phyloP scores from a whole-genome alignment of 2,797 vertebrate species.

The Poliocrania exsul region DNA sequence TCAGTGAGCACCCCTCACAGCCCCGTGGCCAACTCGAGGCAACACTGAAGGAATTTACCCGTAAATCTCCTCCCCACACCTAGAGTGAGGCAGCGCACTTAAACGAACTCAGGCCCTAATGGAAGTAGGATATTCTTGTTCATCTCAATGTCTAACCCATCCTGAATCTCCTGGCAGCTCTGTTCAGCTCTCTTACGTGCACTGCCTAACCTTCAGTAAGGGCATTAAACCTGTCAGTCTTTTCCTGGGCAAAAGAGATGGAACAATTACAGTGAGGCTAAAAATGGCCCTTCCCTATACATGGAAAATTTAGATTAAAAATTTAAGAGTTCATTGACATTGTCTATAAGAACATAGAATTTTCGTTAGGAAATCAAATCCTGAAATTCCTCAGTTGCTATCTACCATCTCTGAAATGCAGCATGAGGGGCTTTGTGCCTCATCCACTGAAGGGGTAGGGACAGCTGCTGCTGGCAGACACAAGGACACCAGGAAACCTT shows the following conservation, averaged over 20 bases:
- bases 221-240: slow-evolving; percentile 37
- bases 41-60: background rate
- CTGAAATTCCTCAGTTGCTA: background rate
- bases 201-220: background rate
- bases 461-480: background rate
- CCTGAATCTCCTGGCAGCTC: background rate
- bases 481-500: background rate
- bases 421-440: background rate
- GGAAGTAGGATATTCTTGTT: background rate
- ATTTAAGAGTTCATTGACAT: slow-evolving; percentile 18
- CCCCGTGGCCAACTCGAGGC: background rate
- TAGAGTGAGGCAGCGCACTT: background rate
- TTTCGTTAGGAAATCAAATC: background rate
- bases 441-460: background rate
- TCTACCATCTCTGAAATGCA: background rate
- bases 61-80: slow-evolving; percentile 1
- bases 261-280: slow-evolving; percentile 7
- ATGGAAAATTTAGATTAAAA: slow-evolving; percentile 19
- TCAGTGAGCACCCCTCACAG: background rate
- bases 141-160: background rate
- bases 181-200: background rate
- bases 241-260: background rate
- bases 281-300: background rate
- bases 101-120: background rate
- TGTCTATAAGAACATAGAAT: background rate